A percentile compares a stretch with the other conserved stretches of the same genome.
Conservation (phyloP, 2,888 invertebrate genomes). For the Scelioninae gen. 2 region DNA sequence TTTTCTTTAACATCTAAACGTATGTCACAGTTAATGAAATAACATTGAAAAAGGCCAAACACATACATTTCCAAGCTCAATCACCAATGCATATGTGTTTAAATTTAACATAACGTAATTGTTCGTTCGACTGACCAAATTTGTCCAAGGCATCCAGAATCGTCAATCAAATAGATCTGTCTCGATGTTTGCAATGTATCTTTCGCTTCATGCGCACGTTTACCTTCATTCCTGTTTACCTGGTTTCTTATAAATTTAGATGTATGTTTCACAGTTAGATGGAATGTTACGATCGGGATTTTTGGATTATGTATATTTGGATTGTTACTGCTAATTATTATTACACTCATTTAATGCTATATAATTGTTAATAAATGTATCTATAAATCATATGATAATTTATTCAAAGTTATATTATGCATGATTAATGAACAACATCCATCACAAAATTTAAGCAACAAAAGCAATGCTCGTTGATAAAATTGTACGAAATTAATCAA, state of each 20-base stretch:
- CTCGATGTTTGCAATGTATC: constrained; percentile 70
- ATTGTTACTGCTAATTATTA: constrained; percentile 10
- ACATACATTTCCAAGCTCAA: constrained; percentile 58
- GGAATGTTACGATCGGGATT: constrained; percentile 42
- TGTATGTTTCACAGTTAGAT: constrained; percentile 60
- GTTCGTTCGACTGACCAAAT: constrained; percentile 72
- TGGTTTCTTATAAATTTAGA: constrained; percentile 69
- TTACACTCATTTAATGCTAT: constrained; percentile 27
- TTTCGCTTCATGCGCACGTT: constrained; percentile 70
- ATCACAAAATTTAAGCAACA: constrained; percentile 3
- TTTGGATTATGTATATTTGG: constrained; percentile 34
- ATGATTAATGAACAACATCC: neutral
- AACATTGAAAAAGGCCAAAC: constrained; percentile 54
- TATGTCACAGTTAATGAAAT: constrained; percentile 4
- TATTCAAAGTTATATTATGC: too few species aligned
- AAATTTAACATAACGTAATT: constrained; percentile 44
- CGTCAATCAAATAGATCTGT: constrained; percentile 72
- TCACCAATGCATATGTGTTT: constrained; percentile 56
- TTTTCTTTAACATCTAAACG: constrained; percentile 1
- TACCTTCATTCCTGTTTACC: constrained; percentile 69
- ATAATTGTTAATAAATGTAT: too few species aligned
- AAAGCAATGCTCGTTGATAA: constrained; percentile 1
- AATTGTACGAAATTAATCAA: neutral
- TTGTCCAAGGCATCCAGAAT: constrained; percentile 72
- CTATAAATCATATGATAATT: too few species aligned